A percentile compares a stretch with the other conserved stretches of the same genome.
Evolutionary conservation across 2,113 vertebrate genomes (phyloP).

Genomic region (Antigone vipio): DNA sequence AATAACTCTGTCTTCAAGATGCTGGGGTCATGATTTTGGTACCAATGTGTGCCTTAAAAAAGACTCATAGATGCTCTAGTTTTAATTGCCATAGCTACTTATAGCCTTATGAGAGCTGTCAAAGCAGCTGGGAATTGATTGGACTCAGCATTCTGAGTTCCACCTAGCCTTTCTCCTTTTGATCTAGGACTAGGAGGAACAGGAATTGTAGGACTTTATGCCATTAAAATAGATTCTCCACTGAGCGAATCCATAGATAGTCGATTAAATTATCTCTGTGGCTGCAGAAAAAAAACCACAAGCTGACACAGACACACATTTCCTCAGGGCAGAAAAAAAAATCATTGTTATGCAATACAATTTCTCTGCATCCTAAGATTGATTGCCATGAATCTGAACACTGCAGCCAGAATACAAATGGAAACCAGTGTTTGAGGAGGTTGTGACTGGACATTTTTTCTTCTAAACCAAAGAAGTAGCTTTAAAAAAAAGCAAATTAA

Average conservation of each 20-base stretch:
- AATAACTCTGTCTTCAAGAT: background rate
- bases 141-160: constrained; percentile 9
- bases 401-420: background rate
- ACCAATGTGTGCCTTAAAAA: background rate
- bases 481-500: background rate
- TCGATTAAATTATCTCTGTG: constrained; percentile 15
- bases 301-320: background rate
- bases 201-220: background rate
- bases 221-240: background rate
- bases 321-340: background rate
- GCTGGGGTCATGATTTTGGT: background rate
- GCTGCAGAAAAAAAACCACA: constrained; percentile 20
- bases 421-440: background rate
- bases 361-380: background rate
- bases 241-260: background rate
- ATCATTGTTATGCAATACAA: background rate
- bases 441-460: background rate
- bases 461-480: background rate
- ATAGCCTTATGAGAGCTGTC: background rate
- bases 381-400: background rate
- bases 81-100: constrained; percentile 49
- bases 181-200: background rate
- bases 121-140: constrained; percentile 5
- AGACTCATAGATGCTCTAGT: background rate
- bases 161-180: background rate